These are phyloP conservation scores for Aphidoletes aphidimyza DNA, from an alignment of 2,888 invertebrate species.

Conservation along the genomic window DNA sequence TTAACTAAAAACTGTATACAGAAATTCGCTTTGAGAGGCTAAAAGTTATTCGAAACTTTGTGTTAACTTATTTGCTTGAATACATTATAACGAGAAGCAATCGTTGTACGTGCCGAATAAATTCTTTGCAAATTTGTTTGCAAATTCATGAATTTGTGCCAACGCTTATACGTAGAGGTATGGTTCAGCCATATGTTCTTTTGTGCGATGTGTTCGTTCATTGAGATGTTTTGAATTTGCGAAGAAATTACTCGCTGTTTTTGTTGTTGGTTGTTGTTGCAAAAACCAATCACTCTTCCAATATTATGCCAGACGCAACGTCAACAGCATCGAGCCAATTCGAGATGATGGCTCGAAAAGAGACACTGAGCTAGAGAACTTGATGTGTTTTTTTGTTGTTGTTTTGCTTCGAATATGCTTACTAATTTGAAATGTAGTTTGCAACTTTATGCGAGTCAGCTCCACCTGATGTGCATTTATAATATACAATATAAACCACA, in stretches of 20 bases:
- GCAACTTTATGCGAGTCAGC: background rate
- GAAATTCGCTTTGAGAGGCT: no score
- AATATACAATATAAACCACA: constrained; percentile 11
- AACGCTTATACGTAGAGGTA: background rate
- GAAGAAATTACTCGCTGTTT: background rate
- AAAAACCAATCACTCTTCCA: background rate
- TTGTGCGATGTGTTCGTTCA: background rate
- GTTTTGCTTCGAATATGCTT: background rate
- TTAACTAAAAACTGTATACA: no score
- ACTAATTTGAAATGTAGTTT: constrained; percentile 38
- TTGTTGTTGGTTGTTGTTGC: background rate
- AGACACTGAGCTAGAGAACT: background rate
- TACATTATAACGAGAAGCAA: background rate
- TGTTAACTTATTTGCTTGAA: no score
- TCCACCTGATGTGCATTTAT: constrained; percentile 31
- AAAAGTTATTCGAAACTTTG: no score
- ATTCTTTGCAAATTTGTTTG: background rate
- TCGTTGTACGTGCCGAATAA: constrained; percentile 3
- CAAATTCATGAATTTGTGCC: background rate
- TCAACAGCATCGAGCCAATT: no score
- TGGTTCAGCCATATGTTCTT: background rate
- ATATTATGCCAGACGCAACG: no score
- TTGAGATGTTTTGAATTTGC: constrained; percentile 19
- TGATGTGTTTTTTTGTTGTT: background rate
- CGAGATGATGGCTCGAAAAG: no score